Base-by-base conservation (phyloP, 2,888 invertebrate genomes). In the Coleophora flavipennella region DNA sequence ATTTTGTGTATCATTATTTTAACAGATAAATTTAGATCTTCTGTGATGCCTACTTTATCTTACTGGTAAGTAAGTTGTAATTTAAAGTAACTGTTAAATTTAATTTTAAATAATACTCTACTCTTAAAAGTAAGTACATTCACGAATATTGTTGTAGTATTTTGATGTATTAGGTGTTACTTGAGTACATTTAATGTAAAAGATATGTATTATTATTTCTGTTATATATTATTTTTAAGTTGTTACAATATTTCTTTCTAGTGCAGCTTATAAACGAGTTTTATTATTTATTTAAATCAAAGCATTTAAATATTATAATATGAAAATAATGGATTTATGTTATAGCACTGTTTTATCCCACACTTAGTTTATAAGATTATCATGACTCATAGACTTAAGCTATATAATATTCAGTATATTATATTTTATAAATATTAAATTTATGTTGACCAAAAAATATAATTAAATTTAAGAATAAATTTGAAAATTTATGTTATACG, bases 41-140 rank as follows among this genome's bases (percentile, higher is more conserved):
- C 77, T 79, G 79, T 79, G 79, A 79, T 79, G 76, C 70, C 72
- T 68, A 65, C 62, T 71, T n/a, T 68, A 66, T 55, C 42, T 60
- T 56, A 43, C 44, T 41, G n/a, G n/a, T n/a, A n/a, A n/a, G 45
- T 62, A 57, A 57, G 54, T 41, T 50, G 48, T 53, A 51, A 45
- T 46, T 45, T 49, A 42, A 42, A 39, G n/a, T 42, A 44, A 44
- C 51, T n/a, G n/a, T n/a, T n/a, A n/a, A 49, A 49, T 40, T 29
- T 34, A 46, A 53, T 45, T 32, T 41, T 40, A 39, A 20, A 20
- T 20, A 20, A 20, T 20, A 20, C 20, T 20, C 20, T 14, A 9
- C 14, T n/a, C 39, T 33, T 39, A 39, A 20, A 42, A 39, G 40
- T 39, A 35, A 35, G 29, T 20, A 20, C 20, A 20, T 20, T 20